Base-by-base conservation (phyloP, 2,888 invertebrate species). In the Bhutanitis thaidina region DNA sequence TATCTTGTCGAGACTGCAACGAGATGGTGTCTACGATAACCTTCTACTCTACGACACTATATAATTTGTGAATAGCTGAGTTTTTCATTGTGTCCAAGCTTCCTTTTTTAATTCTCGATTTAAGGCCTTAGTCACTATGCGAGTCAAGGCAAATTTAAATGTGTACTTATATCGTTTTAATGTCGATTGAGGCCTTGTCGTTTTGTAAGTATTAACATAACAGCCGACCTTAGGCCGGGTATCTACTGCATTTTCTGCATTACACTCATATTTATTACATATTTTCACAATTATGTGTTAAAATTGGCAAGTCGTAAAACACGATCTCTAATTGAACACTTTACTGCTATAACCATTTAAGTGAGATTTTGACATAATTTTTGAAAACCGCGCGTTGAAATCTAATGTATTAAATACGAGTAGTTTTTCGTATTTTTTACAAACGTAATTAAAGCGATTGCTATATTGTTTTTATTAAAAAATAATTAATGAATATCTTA, bases 101-200 rank as follows among this genome's bases (percentile, higher is more conserved):
- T 86, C 85, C 82, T 82, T 68, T 69, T 68, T 66, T 62, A 67
- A 69, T 71, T 56, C 64, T 55, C 56, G 56, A 66, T 53, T 64
- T 59, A 62, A 63, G 69, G 61, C 74, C 71, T 74, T 61, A 70
- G 67, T 65, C 63, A 37, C 60, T 67, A 75, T 72, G 66, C 64
- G 60, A 77, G 81, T 84, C 86, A 87, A 87, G 87, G 87, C 69
- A 63, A 79, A 66, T 72, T 64, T 68, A 69, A 73, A 69, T 65
- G 57, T 67, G 70, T 71, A 62, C 71, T 71, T 71, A 65, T 69
- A 67, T 63, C 60, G 62, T 61, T 65, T 68, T 69, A 79, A 78
- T 74, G 71, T 65, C 64, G 69, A 73, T 72, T 57, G 59, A 69
- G 77, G 67, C 83, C 82, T 84, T 83, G 84, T 78, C 65, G 70